Percentiles rank a stretch among this genome's conserved stretches.
Conservation (phyloP, 2,797 vertebrate species). For the Oreonectes daqikongensis region DNA sequence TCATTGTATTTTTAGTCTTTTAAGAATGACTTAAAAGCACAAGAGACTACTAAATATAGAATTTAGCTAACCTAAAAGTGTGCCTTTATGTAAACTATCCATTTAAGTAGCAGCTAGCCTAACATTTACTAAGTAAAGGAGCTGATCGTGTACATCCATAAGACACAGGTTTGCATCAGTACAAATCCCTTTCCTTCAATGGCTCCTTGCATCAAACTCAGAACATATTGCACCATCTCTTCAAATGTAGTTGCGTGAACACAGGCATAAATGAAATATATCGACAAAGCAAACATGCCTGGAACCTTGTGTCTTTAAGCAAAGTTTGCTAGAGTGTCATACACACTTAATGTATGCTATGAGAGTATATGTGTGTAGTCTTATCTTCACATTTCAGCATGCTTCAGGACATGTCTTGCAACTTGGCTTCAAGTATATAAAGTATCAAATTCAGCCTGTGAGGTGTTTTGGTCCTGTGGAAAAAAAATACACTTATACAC, state of each 20-base stretch:
- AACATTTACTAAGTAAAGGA: background rate
- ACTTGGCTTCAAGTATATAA: slow-evolving; percentile 18
- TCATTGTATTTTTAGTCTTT: no score
- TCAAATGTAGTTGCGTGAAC: slow-evolving; percentile 3
- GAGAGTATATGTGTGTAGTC: slow-evolving; percentile 3
- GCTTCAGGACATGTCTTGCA: slow-evolving; percentile 16
- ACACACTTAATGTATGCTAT: background rate
- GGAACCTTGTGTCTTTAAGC: background rate
- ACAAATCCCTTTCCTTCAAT: background rate
- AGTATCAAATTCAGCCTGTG: slow-evolving; percentile 7
- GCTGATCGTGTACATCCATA: background rate
- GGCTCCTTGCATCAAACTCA: background rate
- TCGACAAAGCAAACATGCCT: slow-evolving; percentile 16
- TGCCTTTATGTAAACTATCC: no score
- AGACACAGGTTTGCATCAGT: background rate
- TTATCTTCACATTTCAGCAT: background rate
- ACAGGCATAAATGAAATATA: background rate
- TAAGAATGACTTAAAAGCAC: no score
- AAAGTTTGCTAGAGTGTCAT: slow-evolving; percentile 2
- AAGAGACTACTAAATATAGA: no score
- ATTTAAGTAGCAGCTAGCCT: no score
- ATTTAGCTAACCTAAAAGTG: no score
- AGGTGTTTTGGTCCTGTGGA: background rate
- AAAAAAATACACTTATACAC: no score
- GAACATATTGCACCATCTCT: background rate